phyloP scores from a whole-genome alignment of 2,888 invertebrate genomes.

The Synergus itoensis region DNA sequence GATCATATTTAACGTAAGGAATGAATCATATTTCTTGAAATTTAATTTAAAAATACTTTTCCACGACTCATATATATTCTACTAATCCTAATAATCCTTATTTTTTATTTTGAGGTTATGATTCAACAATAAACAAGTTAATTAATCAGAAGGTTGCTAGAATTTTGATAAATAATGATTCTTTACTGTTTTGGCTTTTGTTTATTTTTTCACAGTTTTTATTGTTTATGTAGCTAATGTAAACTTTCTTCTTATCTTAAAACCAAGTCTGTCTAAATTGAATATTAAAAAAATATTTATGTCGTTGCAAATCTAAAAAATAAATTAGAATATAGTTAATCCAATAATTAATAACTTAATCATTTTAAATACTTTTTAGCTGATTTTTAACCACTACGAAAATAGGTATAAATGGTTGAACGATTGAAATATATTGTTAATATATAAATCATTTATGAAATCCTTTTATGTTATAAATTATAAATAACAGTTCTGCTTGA shows the following conservation, averaged over 20 bases:
- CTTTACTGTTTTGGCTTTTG: background rate
- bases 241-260: background rate
- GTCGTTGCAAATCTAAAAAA: too few relatives aligned
- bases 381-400: too few relatives aligned
- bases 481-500: too few relatives aligned
- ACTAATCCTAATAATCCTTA: background rate
- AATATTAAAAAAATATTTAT: too few relatives aligned
- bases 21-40: background rate
- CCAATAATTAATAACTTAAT: too few relatives aligned
- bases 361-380: too few relatives aligned
- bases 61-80: background rate
- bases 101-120: constrained; percentile 7
- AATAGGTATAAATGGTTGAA: too few relatives aligned
- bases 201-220: background rate
- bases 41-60: background rate
- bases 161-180: background rate
- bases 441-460: too few relatives aligned
- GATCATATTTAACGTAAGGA: background rate
- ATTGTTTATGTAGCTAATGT: background rate
- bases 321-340: too few relatives aligned
- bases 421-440: too few relatives aligned
- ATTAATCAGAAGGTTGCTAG: background rate
- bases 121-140: background rate
- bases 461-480: too few relatives aligned
- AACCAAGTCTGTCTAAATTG: too few relatives aligned